These are phyloP conservation scores for Threskiornis aethiopicus DNA, from an alignment of 2,797 vertebrate species.

Conservation along the genomic window DNA sequence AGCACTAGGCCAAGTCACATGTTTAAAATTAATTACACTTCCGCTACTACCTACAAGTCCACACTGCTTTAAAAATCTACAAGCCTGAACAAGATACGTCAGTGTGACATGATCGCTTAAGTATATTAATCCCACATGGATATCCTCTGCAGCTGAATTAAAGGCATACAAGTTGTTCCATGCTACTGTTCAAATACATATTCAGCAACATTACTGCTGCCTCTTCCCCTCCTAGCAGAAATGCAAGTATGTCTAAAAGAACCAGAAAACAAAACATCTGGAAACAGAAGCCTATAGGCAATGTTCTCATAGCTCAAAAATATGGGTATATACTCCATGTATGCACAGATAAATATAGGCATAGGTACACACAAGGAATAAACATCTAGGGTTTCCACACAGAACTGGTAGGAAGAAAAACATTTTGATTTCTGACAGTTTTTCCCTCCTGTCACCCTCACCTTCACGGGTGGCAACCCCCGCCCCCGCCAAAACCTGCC, in stretches of 20 bases:
- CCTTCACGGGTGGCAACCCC: neutral
- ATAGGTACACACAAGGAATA: rapidly evolving
- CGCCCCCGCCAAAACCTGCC: neutral
- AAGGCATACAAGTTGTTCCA: conserved; percentile 24
- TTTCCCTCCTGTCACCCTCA: neutral
- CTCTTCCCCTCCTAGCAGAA: neutral
- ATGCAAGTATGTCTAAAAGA: neutral
- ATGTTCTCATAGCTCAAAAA: neutral
- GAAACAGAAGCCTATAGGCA: neutral
- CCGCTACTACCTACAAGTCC: conserved; percentile 40
- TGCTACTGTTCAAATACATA: neutral
- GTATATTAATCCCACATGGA: conserved; percentile 52
- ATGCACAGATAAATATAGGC: rapidly evolving
- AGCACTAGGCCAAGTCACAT: conserved; percentile 22
- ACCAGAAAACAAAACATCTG: conserved; percentile 14
- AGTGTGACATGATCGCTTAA: conserved; percentile 20
- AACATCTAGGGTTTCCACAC: rapidly evolving
- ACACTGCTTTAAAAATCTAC: conserved; percentile 38
- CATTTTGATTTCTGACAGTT: neutral
- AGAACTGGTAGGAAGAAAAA: neutral
- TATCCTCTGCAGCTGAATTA: conserved; percentile 35
- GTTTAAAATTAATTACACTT: conserved; percentile 53
- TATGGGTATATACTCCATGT: rapidly evolving
- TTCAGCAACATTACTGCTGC: neutral
- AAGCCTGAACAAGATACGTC: conserved; percentile 52